Evolutionary conservation across 2,797 vertebrate species (phyloP).

Genomic region (Euthynnus affinis): DNA sequence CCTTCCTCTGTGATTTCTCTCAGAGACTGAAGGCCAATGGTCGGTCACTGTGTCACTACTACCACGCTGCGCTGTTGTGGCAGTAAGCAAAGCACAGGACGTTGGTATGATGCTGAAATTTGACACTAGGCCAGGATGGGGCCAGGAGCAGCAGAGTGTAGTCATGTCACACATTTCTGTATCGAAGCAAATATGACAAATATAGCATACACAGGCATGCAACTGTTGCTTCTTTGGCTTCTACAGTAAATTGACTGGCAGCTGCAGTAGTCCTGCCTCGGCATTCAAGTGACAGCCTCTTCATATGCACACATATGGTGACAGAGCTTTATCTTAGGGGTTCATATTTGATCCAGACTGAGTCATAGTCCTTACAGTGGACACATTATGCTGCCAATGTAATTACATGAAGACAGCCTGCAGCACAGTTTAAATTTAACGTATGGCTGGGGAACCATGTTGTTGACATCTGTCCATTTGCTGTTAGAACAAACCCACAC

Average conservation of each 20-base stretch:
- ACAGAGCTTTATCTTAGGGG: background rate
- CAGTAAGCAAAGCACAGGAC: slow-evolving; percentile 45
- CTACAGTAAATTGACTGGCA: slow-evolving; percentile 46
- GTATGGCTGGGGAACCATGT: background rate
- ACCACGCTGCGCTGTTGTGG: slow-evolving; percentile 48
- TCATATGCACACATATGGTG: slow-evolving; percentile 3
- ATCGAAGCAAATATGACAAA: slow-evolving; percentile 73
- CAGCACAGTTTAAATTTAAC: slow-evolving; percentile 8
- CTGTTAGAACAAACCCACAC: background rate
- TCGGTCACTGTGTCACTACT: slow-evolving; percentile 40
- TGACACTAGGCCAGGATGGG: slow-evolving; percentile 63
- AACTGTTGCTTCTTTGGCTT: slow-evolving; percentile 54
- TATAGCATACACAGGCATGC: slow-evolving; percentile 69
- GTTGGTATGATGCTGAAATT: slow-evolving; percentile 66
- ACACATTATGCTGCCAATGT: background rate
- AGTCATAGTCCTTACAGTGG: background rate
- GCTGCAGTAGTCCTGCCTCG: slow-evolving; percentile 42
- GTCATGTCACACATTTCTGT: slow-evolving; percentile 65
- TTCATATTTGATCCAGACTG: slow-evolving; percentile 14
- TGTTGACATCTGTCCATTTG: background rate
- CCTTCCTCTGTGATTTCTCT: slow-evolving; percentile 31
- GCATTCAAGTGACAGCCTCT: slow-evolving; percentile 3
- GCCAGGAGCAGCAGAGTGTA: slow-evolving; percentile 27
- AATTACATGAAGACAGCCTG: slow-evolving; percentile 5
- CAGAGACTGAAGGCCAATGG: slow-evolving; percentile 23